Conservation (phyloP, 2,797 vertebrate genomes). For the Balearica regulorum region DNA sequence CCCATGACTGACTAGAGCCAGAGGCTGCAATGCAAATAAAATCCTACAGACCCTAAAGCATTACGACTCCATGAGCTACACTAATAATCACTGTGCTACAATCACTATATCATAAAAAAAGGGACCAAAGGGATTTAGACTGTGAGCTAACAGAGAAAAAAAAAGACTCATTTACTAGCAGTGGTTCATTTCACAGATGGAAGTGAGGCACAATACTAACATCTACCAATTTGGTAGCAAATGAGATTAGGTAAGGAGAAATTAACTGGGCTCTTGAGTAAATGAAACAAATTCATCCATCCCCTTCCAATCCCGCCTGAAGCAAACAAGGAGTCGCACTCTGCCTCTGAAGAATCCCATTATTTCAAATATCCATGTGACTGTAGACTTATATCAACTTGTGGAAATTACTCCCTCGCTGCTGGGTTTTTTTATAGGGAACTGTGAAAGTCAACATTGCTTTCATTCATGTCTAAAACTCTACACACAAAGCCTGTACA, state of each 20-base stretch:
- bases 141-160: background rate
- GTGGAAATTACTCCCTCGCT: background rate
- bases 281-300: conserved; percentile 28
- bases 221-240: conserved; percentile 9
- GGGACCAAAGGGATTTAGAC: background rate
- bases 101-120: background rate
- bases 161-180: background rate
- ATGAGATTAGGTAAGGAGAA: conserved; percentile 41
- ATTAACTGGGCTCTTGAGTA: conserved; percentile 26
- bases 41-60: background rate
- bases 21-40: background rate
- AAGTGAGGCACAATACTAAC: conserved; percentile 19
- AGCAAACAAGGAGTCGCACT: background rate
- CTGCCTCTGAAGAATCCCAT: background rate
- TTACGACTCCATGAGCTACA: background rate
- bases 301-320: background rate
- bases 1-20: accelerated
- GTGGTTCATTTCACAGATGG: background rate
- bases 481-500: background rate
- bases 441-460: background rate
- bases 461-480: background rate
- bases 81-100: background rate
- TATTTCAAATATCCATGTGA: background rate
- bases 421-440: background rate
- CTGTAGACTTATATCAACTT: background rate